These are phyloP conservation scores for Charina bottae DNA, from an alignment of 2,113 vertebrate genomes.

Conservation along the genomic window DNA sequence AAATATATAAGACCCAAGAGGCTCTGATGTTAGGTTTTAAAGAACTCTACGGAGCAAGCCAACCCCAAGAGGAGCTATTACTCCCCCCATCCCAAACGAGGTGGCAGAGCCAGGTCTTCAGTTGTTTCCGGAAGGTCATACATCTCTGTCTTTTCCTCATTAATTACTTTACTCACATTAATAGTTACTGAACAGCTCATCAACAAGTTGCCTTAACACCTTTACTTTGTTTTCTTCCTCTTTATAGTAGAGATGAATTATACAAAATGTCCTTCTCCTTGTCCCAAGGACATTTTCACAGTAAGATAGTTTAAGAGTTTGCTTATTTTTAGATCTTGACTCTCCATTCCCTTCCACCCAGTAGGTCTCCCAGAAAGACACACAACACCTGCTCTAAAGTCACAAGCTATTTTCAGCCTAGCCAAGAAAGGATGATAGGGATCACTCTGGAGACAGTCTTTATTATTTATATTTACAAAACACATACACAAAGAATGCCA, in stretches of 20 bases:
- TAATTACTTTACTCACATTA: not conserved
- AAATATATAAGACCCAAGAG: no score
- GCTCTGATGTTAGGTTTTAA: no score
- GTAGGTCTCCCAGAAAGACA: slow-evolving; percentile 76
- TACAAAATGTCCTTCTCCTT: slow-evolving; percentile 26
- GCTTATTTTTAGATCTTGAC: slow-evolving; percentile 79
- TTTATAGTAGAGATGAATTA: not conserved
- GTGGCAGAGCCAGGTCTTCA: no score
- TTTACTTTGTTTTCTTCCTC: not conserved
- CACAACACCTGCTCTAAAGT: slow-evolving; percentile 88
- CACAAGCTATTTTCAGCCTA: slow-evolving; percentile 86
- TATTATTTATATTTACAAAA: slow-evolving; percentile 37
- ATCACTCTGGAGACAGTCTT: slow-evolving; percentile 68
- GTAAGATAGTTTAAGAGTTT: slow-evolving; percentile 42
- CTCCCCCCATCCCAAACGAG: no score
- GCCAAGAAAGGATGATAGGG: slow-evolving; percentile 81
- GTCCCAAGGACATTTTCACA: slow-evolving; percentile 36
- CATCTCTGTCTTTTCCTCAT: not conserved
- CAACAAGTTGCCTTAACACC: slow-evolving; percentile 15
- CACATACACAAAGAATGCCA: slow-evolving; percentile 22
- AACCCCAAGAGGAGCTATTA: no score
- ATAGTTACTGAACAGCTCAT: not conserved
- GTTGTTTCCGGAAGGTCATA: no score
- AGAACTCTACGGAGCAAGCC: no score
- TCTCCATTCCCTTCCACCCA: slow-evolving; percentile 40